Evolutionary conservation across 2,113 vertebrate species (phyloP).

Genomic region (Panurus biarmicus): DNA sequence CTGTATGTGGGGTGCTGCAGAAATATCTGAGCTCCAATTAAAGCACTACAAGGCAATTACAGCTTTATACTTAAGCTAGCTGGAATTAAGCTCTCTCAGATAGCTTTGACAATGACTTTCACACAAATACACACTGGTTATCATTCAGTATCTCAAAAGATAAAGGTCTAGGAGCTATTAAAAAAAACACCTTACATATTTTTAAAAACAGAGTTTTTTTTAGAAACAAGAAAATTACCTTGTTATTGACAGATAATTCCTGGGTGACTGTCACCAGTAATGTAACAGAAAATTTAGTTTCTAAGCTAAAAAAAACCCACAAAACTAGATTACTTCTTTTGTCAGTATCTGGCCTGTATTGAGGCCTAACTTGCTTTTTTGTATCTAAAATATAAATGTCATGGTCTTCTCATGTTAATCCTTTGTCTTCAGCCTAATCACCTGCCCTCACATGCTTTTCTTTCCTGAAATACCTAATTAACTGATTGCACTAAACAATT

Average conservation of each 20-base stretch:
- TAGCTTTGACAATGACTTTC: not conserved
- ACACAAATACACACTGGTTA: not conserved
- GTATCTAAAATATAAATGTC: not conserved
- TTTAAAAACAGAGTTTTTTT: not conserved
- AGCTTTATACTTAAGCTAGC: not conserved
- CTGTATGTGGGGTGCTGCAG: not conserved
- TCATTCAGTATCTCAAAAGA: not conserved
- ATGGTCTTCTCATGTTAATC: not conserved
- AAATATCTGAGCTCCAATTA: not conserved
- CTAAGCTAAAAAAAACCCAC: not conserved
- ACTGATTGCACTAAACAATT: not conserved
- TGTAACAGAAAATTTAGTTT: not conserved
- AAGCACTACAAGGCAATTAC: not conserved
- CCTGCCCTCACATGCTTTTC: not conserved
- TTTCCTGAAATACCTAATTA: not conserved
- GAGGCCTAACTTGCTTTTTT: not conserved
- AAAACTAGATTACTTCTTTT: not conserved
- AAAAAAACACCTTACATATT: accelerated
- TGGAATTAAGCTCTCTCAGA: not conserved
- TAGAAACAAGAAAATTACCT: not conserved
- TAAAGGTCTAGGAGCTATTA: not conserved
- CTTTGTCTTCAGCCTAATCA: not conserved
- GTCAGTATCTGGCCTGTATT: not conserved
- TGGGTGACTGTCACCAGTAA: not conserved
- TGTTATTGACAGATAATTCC: not conserved